A percentile compares a stretch with the other conserved stretches of the same genome.
These are phyloP conservation scores for Plutella xylostella DNA, from an alignment of 2,888 invertebrate species.

Conservation along the genomic window DNA sequence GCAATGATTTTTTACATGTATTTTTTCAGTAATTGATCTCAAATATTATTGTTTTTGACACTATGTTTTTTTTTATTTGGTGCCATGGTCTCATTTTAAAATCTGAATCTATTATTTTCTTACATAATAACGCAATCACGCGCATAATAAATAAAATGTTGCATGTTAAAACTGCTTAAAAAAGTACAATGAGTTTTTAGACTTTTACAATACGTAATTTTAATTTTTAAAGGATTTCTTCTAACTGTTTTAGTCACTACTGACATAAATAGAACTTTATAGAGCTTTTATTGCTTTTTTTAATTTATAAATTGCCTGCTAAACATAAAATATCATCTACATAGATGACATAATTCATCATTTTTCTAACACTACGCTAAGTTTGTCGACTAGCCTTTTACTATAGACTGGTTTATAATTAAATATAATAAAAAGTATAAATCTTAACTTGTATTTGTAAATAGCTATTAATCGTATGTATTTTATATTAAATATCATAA, in stretches of 20 bases:
- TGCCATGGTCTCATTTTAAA: slow-evolving; percentile 51
- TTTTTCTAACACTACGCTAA: slow-evolving; percentile 63
- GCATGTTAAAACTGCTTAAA: slow-evolving; percentile 19
- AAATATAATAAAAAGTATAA: slow-evolving; percentile 43
- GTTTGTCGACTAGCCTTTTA: slow-evolving; percentile 68
- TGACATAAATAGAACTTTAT: no score
- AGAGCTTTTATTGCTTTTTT: slow-evolving; percentile 18
- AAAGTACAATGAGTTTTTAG: slow-evolving; percentile 15
- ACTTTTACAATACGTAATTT: background rate
- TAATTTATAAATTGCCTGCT: slow-evolving; percentile 54
- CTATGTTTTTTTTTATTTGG: slow-evolving; percentile 24
- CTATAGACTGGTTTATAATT: slow-evolving; percentile 69
- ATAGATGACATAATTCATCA: slow-evolving; percentile 31
- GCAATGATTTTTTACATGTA: slow-evolving; percentile 17
- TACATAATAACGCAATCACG: slow-evolving; percentile 12
- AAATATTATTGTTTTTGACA: slow-evolving; percentile 47
- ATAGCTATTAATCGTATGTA: slow-evolving; percentile 69
- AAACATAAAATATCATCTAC: slow-evolving; percentile 29
- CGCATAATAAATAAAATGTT: slow-evolving; percentile 44
- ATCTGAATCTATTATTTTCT: slow-evolving; percentile 15
- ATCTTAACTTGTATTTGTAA: slow-evolving; percentile 68
- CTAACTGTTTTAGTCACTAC: no score
- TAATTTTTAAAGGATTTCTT: no score
- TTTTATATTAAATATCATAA: slow-evolving; percentile 66
- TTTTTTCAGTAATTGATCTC: slow-evolving; percentile 49